Evolutionary conservation across 2,888 invertebrate species (phyloP), one percentile per base, ranked within the genome.

Genomic region (Chrysodeixis includens): DNA sequence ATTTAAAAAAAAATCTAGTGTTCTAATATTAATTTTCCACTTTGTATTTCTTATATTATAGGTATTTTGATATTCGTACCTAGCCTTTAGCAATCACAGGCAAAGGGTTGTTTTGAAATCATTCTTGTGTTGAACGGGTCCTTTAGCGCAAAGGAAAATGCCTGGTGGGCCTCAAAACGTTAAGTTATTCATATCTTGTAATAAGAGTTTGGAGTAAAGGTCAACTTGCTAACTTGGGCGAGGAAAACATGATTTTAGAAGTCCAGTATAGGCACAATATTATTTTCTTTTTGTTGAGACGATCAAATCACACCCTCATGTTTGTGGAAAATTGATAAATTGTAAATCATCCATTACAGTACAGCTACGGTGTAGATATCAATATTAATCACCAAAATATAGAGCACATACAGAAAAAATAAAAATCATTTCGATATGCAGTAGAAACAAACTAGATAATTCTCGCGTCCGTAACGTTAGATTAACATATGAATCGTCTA

Each of bases 151-250:
- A 49, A 49, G 18, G 18, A 20, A 49, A 20, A 49, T 49, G 46
- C 46, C 46, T 46, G 46, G 16, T 46, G 7, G 46, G 46, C 46
- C 40, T 40, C 18, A 20, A n/a, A 20, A 20, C 20, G 46, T 20
- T 18, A 49, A 49, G 46, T 49, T 49, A 49, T 49, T 49, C 46
- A 49, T 49, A 20, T 49, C 46, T 20, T 20, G 46, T 49, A 20
- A 49, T 18, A 20, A 49, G 46, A 20, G 46, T 46, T 46, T 49
- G 18, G 46, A 18, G 46, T 18, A 18, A 46, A 46, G 18, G 46
- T 46, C 18, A 10, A 46, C 18, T 9, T 46, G 46, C 18, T 10
- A 49, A 20, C 46, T 9, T 16, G 35, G 35, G n/a, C 46, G 18
- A 18, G n/a, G 44, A 44, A n/a, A n/a, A 44, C 18, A 49, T 49